Percentiles rank a stretch among this genome's conserved stretches.
Conservation (phyloP, 2,888 invertebrate genomes). For the Eupithecia pulchellata region DNA sequence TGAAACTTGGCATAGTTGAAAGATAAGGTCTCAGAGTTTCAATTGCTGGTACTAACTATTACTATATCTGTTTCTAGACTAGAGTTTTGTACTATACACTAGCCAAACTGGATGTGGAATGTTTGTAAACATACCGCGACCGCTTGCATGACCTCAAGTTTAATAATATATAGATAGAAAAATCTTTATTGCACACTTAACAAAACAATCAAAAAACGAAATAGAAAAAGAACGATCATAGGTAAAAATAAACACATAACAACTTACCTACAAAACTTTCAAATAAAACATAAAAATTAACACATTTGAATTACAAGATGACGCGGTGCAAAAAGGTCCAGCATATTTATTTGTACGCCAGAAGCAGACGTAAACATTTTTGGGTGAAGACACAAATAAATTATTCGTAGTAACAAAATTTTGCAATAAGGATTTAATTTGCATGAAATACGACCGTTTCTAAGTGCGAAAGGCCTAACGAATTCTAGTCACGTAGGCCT, state of each 20-base stretch:
- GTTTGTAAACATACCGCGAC: too few relatives aligned
- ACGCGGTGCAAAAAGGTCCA: not conserved
- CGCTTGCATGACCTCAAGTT: too few relatives aligned
- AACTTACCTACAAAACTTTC: too few relatives aligned
- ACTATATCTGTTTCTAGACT: not conserved
- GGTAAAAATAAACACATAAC: too few relatives aligned
- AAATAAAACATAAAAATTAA: too few relatives aligned
- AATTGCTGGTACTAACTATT: not conserved
- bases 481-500: constrained; percentile 51
- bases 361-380: not conserved
- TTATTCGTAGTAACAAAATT: not conserved
- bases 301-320: too few relatives aligned
- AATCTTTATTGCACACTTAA: too few relatives aligned
- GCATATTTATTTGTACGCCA: not conserved
- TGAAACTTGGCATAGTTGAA: constrained; percentile 2
- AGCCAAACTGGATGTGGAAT: too few relatives aligned
- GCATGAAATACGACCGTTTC: constrained; percentile 14
- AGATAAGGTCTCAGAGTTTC: not conserved
- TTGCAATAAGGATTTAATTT: constrained; percentile 12
- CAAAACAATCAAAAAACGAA: too few relatives aligned
- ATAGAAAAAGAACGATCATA: too few relatives aligned
- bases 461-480: constrained; percentile 16
- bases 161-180: too few relatives aligned
- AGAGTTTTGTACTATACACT: not conserved
- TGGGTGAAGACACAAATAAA: not conserved